Evolutionary conservation across 2,888 invertebrate species (phyloP), one percentile per base, ranked within the genome.

Genomic region (Mythimna impura): DNA sequence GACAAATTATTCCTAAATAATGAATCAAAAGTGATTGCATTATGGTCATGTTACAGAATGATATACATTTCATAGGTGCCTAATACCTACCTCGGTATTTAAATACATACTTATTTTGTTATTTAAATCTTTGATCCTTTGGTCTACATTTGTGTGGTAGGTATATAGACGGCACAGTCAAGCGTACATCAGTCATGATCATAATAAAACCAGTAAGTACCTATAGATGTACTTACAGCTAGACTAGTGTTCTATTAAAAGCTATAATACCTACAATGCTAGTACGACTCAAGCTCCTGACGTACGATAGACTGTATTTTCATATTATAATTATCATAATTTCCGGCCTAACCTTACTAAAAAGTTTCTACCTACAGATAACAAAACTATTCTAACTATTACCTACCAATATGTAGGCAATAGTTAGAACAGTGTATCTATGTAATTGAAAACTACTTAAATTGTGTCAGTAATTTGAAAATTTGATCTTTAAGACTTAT

Each of bases 331-430:
- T 62, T 43, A 63, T 58, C 47, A 57, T 69, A 40, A 70, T 82
- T 82, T 73, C 69, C 80, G 80, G 80, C 80, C 83, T 73, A 73
- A 70, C 3, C 7, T 20, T 22, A 10, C 7, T 14, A 14, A 36
- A 58, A 36, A 7, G 30, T 55, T 12, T 22, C 2, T 73, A 30
- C 40, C 40, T 47, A 47, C 47, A 7, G 5, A 34, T 52, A 30
- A 34, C 54, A 60, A 52, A 71, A 55, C 36, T 55, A 43, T 78
- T 68, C 8, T 60, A 67, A 14, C 22, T 40, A 20, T 34, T 50
- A 60, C 7, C 12, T 36, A 43, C 58, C 64, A 22, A 63, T 36
- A 66, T 34, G 68, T 65, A 40, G 52, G 22, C 40, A 36, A 68
- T 40, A 40, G 40, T 30, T 30, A 3, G 30, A 30, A 3, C 30